Evolutionary conservation across 2,113 vertebrate species (phyloP), one percentile per base, ranked within the genome.

Genomic region (Zootoca vivipara): DNA sequence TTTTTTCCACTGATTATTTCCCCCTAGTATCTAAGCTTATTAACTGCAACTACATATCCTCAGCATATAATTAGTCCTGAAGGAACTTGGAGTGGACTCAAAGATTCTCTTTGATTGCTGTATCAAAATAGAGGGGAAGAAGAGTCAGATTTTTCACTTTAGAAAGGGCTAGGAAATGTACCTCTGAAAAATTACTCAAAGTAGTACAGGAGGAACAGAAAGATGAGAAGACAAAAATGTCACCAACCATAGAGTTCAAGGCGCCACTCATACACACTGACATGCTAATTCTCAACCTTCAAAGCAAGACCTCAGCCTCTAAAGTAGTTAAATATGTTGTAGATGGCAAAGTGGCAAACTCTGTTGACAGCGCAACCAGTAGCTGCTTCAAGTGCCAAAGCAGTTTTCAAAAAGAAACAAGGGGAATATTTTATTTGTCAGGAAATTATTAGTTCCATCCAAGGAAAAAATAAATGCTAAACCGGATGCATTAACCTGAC

Each of bases 11-110:
- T 96, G 92, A 94, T 95, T 94, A 94, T 90, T 22, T 96, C 95
- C 93, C 93, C 91, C 91, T 87, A 96, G 94, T 96, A 97, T 96
- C 93, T 94, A 94, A 97, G 92, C 95, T 96, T 97, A 97, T 97
- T 97, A 97, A 96, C 90, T 96, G 89, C 88, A 95, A 95, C 96
- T 87, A 96, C 78, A 93, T 69, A 90, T 52, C 84, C 46, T 74
- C 74, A 91, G 52, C 91, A 86, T 78, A 93, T 94, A 96, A 97
- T 97, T 96, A 96, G 94, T 95, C 80, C 81, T 91, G 89, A 95
- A 94, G 46, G 94, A 93, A 96, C 93, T 93, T 90, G 56, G 85
- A 95, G 85, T 94, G 62, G 93, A 95, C 85, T 96, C 77, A 91
- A 90, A 94, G 87, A 89, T 85, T 91, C 22, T 89, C 6, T 91